Evolutionary conservation across 2,797 vertebrate species (phyloP).

Genomic region (Anabas testudineus): DNA sequence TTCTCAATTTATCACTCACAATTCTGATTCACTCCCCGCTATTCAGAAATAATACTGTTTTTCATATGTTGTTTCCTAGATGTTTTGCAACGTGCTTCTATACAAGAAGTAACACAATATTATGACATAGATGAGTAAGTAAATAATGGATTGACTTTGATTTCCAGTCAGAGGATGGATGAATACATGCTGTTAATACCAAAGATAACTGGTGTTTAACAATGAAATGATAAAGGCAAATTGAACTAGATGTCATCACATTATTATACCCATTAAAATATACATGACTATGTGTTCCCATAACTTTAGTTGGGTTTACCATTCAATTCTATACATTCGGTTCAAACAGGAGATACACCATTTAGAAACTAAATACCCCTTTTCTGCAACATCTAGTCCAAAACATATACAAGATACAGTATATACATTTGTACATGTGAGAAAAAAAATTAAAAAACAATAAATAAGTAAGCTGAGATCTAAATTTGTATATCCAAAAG

Average conservation of each 20-base stretch:
- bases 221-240: slow-evolving; percentile 40
- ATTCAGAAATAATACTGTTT: slow-evolving; percentile 79
- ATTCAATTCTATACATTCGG: slow-evolving; percentile 48
- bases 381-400: slow-evolving; percentile 63
- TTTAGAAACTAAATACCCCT: slow-evolving; percentile 54
- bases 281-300: slow-evolving; percentile 32
- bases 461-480: slow-evolving; percentile 69
- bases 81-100: slow-evolving; percentile 35
- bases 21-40: slow-evolving; percentile 55
- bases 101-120: slow-evolving; percentile 37
- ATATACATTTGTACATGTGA: slow-evolving; percentile 75
- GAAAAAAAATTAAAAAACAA: slow-evolving; percentile 52
- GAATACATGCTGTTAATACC: slow-evolving; percentile 53
- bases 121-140: slow-evolving; percentile 37
- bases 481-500: slow-evolving; percentile 30
- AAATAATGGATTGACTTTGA: slow-evolving; percentile 30
- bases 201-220: slow-evolving; percentile 36
- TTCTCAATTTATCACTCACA: slow-evolving; percentile 38
- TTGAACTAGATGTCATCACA: slow-evolving; percentile 39
- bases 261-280: slow-evolving; percentile 42
- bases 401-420: slow-evolving; percentile 74
- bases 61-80: slow-evolving; percentile 41
- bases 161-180: slow-evolving; percentile 25
- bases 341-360: slow-evolving; percentile 50
- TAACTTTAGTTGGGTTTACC: slow-evolving; percentile 32